A percentile compares a stretch with the other conserved stretches of the same genome.
Evolutionary conservation across 2,888 invertebrate species (phyloP).

Genomic region (Augochlorella aurata): DNA sequence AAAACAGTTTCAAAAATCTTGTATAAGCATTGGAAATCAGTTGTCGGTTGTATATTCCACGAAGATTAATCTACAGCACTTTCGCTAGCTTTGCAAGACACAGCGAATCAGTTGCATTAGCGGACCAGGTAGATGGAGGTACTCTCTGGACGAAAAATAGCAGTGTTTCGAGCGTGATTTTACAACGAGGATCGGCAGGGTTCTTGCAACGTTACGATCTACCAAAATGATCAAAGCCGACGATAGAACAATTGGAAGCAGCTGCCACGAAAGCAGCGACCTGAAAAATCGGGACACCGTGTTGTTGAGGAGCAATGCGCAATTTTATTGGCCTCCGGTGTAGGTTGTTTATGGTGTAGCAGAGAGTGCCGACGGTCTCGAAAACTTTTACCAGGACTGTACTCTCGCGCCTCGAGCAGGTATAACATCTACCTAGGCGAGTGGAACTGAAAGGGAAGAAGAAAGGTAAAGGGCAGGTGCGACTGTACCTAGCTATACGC

Average conservation of each 20-base stretch:
- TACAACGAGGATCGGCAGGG: background rate
- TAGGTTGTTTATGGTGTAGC: background rate
- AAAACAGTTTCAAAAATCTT: too few species aligned
- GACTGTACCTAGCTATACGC: constrained; percentile 64
- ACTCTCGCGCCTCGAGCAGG: constrained; percentile 48
- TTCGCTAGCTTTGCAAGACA: background rate
- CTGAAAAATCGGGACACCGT: background rate
- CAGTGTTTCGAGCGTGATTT: background rate
- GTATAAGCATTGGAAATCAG: background rate
- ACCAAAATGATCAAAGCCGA: background rate
- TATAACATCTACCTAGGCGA: constrained; percentile 62
- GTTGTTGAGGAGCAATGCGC: background rate
- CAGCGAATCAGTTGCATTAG: background rate
- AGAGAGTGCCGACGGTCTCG: background rate
- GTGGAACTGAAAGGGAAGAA: constrained; percentile 66
- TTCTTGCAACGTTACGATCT: background rate
- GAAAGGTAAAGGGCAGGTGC: constrained; percentile 79
- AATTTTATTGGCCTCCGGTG: background rate
- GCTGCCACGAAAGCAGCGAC: background rate
- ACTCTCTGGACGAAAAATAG: background rate
- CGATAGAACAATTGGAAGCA: background rate
- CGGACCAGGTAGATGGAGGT: background rate
- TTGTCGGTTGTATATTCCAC: background rate
- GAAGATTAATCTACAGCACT: background rate
- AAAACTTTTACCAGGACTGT: constrained; percentile 55